Evolutionary conservation across 2,888 invertebrate genomes (phyloP), one percentile per base, ranked within the genome.

Genomic region (Epinotia bilunana): DNA sequence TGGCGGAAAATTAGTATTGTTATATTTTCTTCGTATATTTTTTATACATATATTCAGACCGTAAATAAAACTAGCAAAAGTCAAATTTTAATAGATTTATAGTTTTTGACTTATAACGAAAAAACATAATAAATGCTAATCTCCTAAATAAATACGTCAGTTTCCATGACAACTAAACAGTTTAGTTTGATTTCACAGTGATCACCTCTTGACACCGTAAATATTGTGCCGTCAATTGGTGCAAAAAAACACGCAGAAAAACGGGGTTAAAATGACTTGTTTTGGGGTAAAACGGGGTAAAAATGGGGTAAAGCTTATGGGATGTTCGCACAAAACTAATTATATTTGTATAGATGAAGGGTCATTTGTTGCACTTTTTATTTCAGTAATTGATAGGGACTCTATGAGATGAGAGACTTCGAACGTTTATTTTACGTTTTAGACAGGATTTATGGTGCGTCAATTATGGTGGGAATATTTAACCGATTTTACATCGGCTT

Each of bases 181-280:
- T 83, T 83, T 80, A 80, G 82, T 78, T 84, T 85, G 87, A 92
- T 89, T 91, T 90, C 88, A 90, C 91, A 90, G 84, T 83, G 82
- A 86, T 90, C 88, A 81, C 81, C 90, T 90, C 86, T 90, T 90
- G 87, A 91, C 90, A 89, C 86, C 84, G 86, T 87, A 86, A 87
- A 88, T 87, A 90, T 86, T 87, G 83, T 87, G 82, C 81, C 79
- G 87, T 83, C 87, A 87, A 92, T 90, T 87, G 89, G 78, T 80
- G 83, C 82, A 89, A 91, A 92, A 28, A 91, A 91, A 88, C 81
- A 84, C 11, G 79, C 80, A 84, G 80, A 84, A 81, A 73, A 91
- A 87, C 82, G 81, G 91, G 91, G 92, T 91, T 89, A 91, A 92
- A 93, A 86, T 82, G 86, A 83, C 87, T 83, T 94, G 92, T 94